Evolutionary conservation across 2,888 invertebrate species (phyloP), one percentile per base, ranked within the genome.

Genomic region (Tetropium fuscum): DNA sequence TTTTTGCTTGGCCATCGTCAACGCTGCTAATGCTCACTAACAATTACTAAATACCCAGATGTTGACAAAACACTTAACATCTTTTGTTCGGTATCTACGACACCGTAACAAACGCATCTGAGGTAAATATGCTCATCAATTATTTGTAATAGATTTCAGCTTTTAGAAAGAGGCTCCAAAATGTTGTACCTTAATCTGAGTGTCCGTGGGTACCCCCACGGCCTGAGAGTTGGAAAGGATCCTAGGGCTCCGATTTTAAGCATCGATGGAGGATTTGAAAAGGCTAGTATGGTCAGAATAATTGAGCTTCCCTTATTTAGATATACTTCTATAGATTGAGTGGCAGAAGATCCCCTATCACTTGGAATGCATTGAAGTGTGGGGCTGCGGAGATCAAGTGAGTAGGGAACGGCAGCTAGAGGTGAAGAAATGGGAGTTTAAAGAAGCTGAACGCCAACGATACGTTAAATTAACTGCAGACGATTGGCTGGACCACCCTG

Each of bases 401-500:
- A 87, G 88, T 51, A 83, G 95, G 64, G 92, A 94, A 74, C 88
- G 88, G 7, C 97, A 97, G 82, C 82, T 92, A 63, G 94, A 95
- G 74, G 90, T 95, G 71, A 96, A 96, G 80, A 91, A 92, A 74
- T 79, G 79, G 79, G 82, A 91, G 70, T 69, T 96, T 94, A 89
- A 89, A 73, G 95, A 97, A 80, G 93, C 92, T 0, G 95, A 97
- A 83, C 87, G 91, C 60, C 92, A 93, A 72, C 84, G 93, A 51
- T 88, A 90, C 75, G 93, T 97, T 5, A 96, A 96, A 79, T 81
- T 96, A 59, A 93, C 91, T 10, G 90, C 95, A 0, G 89, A 92
- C 13, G 96, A 97, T 78, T 98, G 97, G 97, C 87, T 94, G 77
- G 96, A 97, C 78, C 95, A 97, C 83, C 97, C 97, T 0, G 97